A percentile compares a stretch with the other conserved stretches of the same genome.
Conservation (phyloP, 2,113 vertebrate species). For the Catagonus wagneri region DNA sequence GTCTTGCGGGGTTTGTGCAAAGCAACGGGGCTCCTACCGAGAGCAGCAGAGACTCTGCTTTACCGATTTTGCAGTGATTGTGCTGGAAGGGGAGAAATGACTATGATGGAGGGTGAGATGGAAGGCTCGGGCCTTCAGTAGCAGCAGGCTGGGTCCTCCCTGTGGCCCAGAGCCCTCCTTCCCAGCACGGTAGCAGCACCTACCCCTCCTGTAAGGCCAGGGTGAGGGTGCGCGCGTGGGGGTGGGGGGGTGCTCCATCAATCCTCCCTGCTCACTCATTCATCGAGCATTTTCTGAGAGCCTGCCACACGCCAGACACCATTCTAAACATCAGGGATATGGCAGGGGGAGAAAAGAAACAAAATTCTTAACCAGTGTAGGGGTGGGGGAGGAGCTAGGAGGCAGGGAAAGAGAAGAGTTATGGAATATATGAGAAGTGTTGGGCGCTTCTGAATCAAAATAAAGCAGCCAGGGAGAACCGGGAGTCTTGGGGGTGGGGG, state of each 20-base stretch:
- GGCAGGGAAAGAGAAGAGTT: neutral
- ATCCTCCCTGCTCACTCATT: neutral
- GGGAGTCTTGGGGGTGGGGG: neutral
- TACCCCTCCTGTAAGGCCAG: too few relatives aligned
- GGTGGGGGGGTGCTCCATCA: fast-evolving
- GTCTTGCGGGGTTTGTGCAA: neutral
- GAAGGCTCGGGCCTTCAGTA: neutral
- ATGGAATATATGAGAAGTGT: neutral
- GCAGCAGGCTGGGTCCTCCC: neutral
- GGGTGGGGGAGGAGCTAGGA: too few relatives aligned
- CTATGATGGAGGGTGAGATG: neutral
- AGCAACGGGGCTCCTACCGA: neutral
- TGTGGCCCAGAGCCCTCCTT: neutral
- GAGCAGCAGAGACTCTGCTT: too few relatives aligned
- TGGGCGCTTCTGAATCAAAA: neutral
- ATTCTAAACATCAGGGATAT: neutral
- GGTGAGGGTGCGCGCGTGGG: too few relatives aligned
- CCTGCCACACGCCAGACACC: neutral
- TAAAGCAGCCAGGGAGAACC: neutral
- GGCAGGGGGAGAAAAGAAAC: neutral
- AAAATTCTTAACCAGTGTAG: neutral
- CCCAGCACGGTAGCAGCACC: neutral
- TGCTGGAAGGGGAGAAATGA: neutral
- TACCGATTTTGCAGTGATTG: neutral
- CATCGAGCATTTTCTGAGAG: neutral